These are phyloP conservation scores for Syrphus vitripennis DNA, from an alignment of 2,888 invertebrate genomes.

Conservation along the genomic window DNA sequence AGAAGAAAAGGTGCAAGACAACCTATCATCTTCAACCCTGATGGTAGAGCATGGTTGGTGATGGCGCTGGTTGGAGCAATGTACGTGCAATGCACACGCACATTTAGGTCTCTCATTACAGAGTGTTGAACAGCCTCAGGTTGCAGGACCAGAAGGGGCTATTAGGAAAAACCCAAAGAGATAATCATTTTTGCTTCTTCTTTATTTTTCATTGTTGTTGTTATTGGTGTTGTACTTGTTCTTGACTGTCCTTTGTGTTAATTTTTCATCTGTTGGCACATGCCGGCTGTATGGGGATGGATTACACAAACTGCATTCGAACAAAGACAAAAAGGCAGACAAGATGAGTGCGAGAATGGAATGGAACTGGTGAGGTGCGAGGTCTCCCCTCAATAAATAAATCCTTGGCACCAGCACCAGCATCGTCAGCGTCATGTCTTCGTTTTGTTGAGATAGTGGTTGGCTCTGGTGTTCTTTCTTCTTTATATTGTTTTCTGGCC, in stretches of 20 bases:
- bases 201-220: background rate
- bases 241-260: constrained; percentile 33
- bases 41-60: no score
- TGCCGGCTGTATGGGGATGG: constrained; percentile 29
- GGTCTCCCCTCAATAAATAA: constrained; percentile 24
- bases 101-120: constrained; percentile 45
- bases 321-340: constrained; percentile 40
- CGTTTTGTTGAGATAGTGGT: background rate
- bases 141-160: constrained; percentile 3
- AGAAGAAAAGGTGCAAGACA: constrained; percentile 35
- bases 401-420: constrained; percentile 44
- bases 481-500: background rate
- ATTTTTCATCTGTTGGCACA: constrained; percentile 62
- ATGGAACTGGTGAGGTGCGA: background rate
- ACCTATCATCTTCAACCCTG: constrained; percentile 36
- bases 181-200: background rate
- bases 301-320: constrained; percentile 52
- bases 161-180: constrained; percentile 18
- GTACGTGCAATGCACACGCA: constrained; percentile 32
- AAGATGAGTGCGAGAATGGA: background rate
- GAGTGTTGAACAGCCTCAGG: constrained; percentile 30
- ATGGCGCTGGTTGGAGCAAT: background rate
- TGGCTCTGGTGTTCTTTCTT: background rate
- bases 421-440: background rate
- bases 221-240: background rate